Base-by-base conservation (phyloP, 2,888 invertebrate species). In the Tetranychus truncatus region DNA sequence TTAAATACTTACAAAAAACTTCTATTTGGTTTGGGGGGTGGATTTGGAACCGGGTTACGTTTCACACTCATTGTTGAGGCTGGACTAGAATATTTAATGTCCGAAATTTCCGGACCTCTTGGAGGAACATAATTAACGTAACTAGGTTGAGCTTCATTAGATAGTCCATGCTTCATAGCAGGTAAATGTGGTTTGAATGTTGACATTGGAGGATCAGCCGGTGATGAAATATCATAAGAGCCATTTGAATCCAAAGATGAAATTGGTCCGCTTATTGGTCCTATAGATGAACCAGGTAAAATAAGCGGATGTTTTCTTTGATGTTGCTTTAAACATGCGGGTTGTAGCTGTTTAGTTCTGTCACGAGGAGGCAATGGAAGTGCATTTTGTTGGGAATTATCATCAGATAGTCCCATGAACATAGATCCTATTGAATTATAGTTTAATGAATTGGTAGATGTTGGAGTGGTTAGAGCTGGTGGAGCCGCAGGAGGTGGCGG, bases 281-380 rank as follows among this genome's bases (percentile, higher is more conserved):
- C 11, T 18, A n/a, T 18, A 18, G 20, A n/a, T 15, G 55, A 55
- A 15, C 73, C 73, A 4, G 90, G 89, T 79, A 91, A 89, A 74
- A 91, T 88, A 66, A 92, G 83, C 0, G 91, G 91, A 84, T 91
- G 89, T 81, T 90, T 91, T 66, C 91, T 85, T 76, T 90, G 89
- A 81, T 91, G 91, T 18, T 91, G 85, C 0, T 88, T 87, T 80
- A 89, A 87, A 3, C 55, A 55, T 55, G 85, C 86, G 11, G 87
- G 86, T 79, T 86, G 85, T 0, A 85, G 85, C 20, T 82, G 81
- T 81, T 88, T 87, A 44, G 86, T 87, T 34, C 88, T 85, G 81
- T 90, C 90, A 78, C 90, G 85, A 0, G 91, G 91, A 1, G 91
- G 91, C 77, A 92, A 82, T 0, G 91, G 91, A 77, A 91, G 87